phyloP scores from a whole-genome alignment of 1,140 invertebrate species.

The Caenorhabditis latens region DNA sequence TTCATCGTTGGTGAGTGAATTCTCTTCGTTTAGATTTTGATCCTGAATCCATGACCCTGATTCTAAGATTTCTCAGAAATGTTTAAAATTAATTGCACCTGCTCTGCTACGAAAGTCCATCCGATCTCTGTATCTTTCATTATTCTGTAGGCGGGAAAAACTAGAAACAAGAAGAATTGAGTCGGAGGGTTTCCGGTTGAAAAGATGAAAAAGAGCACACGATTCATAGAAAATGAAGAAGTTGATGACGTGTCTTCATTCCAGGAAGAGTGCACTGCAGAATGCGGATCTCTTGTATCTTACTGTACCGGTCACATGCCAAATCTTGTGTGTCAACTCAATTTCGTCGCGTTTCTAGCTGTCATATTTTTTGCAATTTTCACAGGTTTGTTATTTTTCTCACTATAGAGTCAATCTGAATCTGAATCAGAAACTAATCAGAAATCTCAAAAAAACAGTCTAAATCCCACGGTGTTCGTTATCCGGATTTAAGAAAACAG shows the following conservation, averaged over 20 bases:
- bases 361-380: constrained; percentile 42
- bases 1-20: constrained; percentile 28
- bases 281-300: constrained; percentile 40
- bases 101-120: not conserved
- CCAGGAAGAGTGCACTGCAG: constrained; percentile 49
- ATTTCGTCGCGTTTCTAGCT: constrained; percentile 21
- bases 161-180: not conserved
- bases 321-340: constrained; percentile 43
- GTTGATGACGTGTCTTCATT: constrained; percentile 5
- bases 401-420: not conserved
- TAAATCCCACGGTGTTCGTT: not conserved
- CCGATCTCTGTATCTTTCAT: not conserved
- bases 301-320: constrained; percentile 41
- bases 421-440: not conserved
- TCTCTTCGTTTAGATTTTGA: not conserved
- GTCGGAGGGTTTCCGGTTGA: not conserved
- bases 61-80: not conserved
- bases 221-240: constrained; percentile 24
- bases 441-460: not conserved
- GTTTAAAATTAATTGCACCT: not conserved
- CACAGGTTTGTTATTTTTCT: not conserved
- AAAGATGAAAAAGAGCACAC: constrained; percentile 40
- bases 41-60: not conserved
- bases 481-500: not conserved
- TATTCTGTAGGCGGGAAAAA: constrained; percentile 1